phyloP scores from a whole-genome alignment of 2,888 invertebrate genomes.

The Leptopilina myrica region DNA sequence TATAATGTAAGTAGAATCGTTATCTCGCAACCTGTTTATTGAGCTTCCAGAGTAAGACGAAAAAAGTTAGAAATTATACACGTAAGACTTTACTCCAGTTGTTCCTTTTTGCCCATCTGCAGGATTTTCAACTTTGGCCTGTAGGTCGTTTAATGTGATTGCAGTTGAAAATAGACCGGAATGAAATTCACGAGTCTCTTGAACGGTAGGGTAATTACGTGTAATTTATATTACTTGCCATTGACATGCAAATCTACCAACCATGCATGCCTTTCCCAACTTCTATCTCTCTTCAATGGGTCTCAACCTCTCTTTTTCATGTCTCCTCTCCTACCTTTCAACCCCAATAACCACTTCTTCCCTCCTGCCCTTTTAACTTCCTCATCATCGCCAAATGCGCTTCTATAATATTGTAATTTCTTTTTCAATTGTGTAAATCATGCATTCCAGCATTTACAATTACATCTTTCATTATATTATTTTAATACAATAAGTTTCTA shows the following conservation, averaged over 20 bases:
- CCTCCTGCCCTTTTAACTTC: neutral
- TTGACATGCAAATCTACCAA: slow-evolving; percentile 74
- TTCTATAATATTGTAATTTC: slow-evolving; percentile 31
- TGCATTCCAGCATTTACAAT: slow-evolving; percentile 11
- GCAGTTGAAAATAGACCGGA: slow-evolving; percentile 66
- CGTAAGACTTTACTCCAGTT: slow-evolving; percentile 25
- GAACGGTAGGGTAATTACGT: slow-evolving; percentile 73
- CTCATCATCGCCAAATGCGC: slow-evolving; percentile 39
- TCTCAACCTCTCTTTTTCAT: slow-evolving; percentile 16
- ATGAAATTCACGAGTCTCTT: slow-evolving; percentile 71
- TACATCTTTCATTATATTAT: slow-evolving; percentile 7
- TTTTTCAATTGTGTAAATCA: slow-evolving; percentile 27
- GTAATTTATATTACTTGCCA: slow-evolving; percentile 76
- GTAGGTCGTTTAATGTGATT: slow-evolving; percentile 60
- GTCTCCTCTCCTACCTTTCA: slow-evolving; percentile 12
- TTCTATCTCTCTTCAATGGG: slow-evolving; percentile 15
- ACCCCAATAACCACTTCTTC: neutral
- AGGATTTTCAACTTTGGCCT: slow-evolving; percentile 49
- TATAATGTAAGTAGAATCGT: slow-evolving; percentile 59
- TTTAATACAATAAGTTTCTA: neutral
- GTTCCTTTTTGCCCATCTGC: slow-evolving; percentile 7
- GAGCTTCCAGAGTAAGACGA: slow-evolving; percentile 37
- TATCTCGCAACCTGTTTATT: slow-evolving; percentile 63
- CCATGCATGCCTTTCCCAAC: slow-evolving; percentile 62
- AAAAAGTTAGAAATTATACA: slow-evolving; percentile 41